These are phyloP conservation scores for Tyrophagus putrescentiae DNA, from an alignment of 1,140 invertebrate species.

Conservation along the genomic window DNA sequence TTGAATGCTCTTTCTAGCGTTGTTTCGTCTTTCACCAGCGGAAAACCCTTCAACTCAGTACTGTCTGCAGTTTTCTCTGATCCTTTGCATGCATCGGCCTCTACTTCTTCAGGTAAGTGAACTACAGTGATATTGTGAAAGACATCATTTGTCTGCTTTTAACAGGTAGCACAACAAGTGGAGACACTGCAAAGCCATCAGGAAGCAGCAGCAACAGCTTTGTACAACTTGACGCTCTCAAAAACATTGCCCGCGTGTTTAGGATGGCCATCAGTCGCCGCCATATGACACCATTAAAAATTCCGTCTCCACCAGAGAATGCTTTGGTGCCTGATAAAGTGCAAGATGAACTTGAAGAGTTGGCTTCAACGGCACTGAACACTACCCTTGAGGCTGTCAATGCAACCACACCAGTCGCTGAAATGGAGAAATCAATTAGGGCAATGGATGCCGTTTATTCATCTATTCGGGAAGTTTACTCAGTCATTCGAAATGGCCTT, in stretches of 20 bases:
- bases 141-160: neutral
- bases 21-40: neutral
- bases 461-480: constrained; percentile 11
- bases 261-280: neutral
- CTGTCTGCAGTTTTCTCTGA: neutral
- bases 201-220: too few relatives aligned
- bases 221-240: too few relatives aligned
- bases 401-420: neutral
- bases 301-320: neutral
- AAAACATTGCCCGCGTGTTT: constrained; percentile 9
- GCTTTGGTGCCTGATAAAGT: neutral
- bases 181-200: neutral
- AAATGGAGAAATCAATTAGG: neutral
- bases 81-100: neutral
- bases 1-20: neutral
- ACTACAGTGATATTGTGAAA: neutral
- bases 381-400: neutral
- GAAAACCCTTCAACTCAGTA: neutral
- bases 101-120: neutral
- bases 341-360: neutral
- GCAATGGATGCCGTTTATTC: constrained; percentile 7
- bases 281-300: neutral
- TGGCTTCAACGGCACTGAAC: neutral
- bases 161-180: constrained; percentile 1
- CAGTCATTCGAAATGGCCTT: constrained; percentile 10